Evolutionary conservation across 2,888 invertebrate genomes (phyloP).

Genomic region (Chironomus riparius): DNA sequence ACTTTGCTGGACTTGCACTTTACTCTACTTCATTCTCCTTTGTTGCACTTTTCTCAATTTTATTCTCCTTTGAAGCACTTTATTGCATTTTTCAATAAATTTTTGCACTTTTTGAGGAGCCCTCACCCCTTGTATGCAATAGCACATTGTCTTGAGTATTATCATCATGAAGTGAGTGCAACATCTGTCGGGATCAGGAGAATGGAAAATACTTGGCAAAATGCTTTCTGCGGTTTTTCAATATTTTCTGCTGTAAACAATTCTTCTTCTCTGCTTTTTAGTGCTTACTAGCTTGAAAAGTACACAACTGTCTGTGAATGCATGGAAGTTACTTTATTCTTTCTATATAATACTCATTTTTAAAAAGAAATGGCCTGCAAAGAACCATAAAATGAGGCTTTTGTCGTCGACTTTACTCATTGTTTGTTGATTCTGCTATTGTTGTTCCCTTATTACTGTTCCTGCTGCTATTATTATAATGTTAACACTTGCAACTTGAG

Average conservation of each 20-base stretch:
- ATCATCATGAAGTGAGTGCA: background rate
- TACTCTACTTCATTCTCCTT: no score
- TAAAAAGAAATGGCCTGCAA: background rate
- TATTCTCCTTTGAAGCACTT: no score
- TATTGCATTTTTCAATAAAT: no score
- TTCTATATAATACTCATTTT: background rate
- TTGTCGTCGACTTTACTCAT: background rate
- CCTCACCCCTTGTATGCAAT: no score
- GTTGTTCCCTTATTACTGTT: background rate
- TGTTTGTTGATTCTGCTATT: background rate
- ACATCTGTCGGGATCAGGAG: background rate
- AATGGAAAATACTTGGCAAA: background rate
- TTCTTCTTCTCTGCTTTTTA: background rate
- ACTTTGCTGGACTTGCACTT: no score
- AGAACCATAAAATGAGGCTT: background rate
- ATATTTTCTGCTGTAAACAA: background rate
- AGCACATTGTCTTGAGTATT: constrained; percentile 2
- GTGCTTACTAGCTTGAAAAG: background rate
- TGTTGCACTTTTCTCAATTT: no score
- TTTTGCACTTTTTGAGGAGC: no score
- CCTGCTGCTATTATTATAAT: no score
- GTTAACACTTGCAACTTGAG: no score
- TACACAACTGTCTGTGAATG: background rate
- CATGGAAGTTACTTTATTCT: background rate
- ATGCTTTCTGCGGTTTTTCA: background rate